Evolutionary conservation across 2,797 vertebrate genomes (phyloP), one percentile per base, ranked within the genome.

Genomic region (Hydrocynus forskahlii): DNA sequence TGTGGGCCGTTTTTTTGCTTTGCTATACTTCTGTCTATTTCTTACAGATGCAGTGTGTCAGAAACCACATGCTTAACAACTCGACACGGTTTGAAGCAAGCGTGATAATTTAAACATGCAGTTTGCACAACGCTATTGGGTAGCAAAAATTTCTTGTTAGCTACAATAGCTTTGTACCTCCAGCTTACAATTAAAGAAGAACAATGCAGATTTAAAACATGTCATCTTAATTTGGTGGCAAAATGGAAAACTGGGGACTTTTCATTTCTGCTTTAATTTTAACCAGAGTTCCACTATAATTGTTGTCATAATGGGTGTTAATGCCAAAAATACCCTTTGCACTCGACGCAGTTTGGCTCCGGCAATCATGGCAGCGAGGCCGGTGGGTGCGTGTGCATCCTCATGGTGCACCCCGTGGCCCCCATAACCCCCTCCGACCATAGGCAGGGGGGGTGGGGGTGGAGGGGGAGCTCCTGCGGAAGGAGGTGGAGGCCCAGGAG

Each of bases 311-410:
- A 25, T 29, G 16, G 9, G 29, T 21, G n/a, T 17, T 25, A 35
- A 45, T 21, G 54, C 70, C 5, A 43, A 60, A 66, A 95, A 95
- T 89, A 99, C 97, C 95, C 97, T 95, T 82, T 97, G 96, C 70
- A 98, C 97, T 84, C 96, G 95, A 29, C 98, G 96, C 75, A 99
- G 95, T 95, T 98, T 99, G 95, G 98, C 98, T 90, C 97, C 96
- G 5, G 97, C 97, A 84, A 99, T 96, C 91, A 98, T 97, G 0
- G 97, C 98, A 0, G 98, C 98, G 4, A 99, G 96, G 76, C 97
- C 97, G 0, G 97, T 96, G 0, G 89, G 77, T 67, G 92, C 89
- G 0, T 95, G 92, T 69, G 92, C 79, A 50, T 98, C 97, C 0
- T 97, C 96, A 1, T 90, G 92, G 10, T 89, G 89, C 43, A 81